Percentiles rank a stretch among this genome's conserved stretches.
These are phyloP conservation scores for Bubalus kerabau DNA, from an alignment of 2,113 vertebrate species.

Conservation along the genomic window DNA sequence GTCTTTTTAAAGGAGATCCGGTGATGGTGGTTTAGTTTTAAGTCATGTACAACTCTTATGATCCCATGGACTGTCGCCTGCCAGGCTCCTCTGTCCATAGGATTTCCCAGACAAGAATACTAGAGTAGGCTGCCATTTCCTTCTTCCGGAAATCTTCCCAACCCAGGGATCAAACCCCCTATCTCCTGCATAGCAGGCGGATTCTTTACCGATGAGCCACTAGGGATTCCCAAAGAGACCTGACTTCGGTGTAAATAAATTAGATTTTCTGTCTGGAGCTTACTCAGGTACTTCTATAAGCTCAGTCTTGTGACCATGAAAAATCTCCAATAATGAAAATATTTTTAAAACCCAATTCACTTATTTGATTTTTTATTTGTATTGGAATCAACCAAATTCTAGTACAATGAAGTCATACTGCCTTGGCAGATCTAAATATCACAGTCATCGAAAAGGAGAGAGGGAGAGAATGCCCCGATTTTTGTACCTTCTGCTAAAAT, in stretches of 20 bases:
- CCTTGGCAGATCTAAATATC: conserved; percentile 31
- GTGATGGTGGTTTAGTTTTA: background rate
- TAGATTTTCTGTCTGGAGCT: background rate
- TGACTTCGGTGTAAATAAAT: conserved; percentile 42
- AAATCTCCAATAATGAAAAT: conserved; percentile 30
- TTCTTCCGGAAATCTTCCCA: background rate
- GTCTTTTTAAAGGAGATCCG: background rate
- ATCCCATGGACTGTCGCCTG: background rate
- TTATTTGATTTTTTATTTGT: conserved; percentile 37
- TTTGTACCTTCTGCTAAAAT: conserved; percentile 29
- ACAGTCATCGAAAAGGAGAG: conserved; percentile 13
- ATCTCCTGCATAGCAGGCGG: background rate
- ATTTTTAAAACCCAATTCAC: conserved; percentile 26
- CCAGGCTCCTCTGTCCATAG: background rate
- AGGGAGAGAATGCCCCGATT: background rate
- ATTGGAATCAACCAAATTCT: conserved; percentile 44
- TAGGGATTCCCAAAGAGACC: background rate
- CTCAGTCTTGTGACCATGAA: background rate
- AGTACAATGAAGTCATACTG: conserved; percentile 41
- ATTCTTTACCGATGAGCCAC: background rate
- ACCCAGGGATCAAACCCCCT: background rate
- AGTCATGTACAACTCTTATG: background rate
- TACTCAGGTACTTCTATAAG: background rate
- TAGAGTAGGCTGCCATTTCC: background rate
- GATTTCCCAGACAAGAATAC: background rate